Conservation (phyloP, 2,888 invertebrate genomes). For the Unio pictorum region DNA sequence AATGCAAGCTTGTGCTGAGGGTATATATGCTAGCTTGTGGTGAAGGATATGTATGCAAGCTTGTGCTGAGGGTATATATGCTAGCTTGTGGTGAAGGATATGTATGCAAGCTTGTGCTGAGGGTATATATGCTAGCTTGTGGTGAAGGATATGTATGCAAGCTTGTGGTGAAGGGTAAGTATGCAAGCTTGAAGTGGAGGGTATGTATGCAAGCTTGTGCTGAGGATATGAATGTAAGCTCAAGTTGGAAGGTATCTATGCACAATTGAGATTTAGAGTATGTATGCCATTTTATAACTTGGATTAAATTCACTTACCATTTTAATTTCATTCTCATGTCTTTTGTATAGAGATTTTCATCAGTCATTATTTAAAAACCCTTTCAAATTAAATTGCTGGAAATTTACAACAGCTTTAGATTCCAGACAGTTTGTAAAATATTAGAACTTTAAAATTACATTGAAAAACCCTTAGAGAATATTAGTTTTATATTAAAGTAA, state of each 20-base stretch:
- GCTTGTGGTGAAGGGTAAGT: slow-evolving; percentile 77
- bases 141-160: slow-evolving; percentile 76
- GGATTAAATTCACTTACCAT: too few species aligned
- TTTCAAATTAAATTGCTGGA: too few species aligned
- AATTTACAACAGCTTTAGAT: too few species aligned
- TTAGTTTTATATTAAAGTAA: too few species aligned
- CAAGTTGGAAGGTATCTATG: slow-evolving; percentile 78
- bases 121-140: slow-evolving; percentile 79
- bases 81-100: slow-evolving; percentile 78
- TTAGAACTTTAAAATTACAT: too few species aligned
- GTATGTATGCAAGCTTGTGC: slow-evolving; percentile 81
- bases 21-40: slow-evolving; percentile 81
- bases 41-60: slow-evolving; percentile 76
- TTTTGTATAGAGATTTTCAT: too few species aligned
- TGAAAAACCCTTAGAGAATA: too few species aligned
- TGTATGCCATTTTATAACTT: too few species aligned
- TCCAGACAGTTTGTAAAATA: too few species aligned
- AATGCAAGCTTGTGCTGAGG: too few species aligned
- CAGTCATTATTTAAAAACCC: too few species aligned
- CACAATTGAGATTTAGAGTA: slow-evolving; percentile 79
- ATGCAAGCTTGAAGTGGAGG: slow-evolving; percentile 82
- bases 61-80: slow-evolving; percentile 80
- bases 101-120: slow-evolving; percentile 83
- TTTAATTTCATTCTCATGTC: too few species aligned
- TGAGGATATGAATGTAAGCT: slow-evolving; percentile 76